Conservation (phyloP, 2,113 vertebrate genomes). For the Dipodomys stephensi region DNA sequence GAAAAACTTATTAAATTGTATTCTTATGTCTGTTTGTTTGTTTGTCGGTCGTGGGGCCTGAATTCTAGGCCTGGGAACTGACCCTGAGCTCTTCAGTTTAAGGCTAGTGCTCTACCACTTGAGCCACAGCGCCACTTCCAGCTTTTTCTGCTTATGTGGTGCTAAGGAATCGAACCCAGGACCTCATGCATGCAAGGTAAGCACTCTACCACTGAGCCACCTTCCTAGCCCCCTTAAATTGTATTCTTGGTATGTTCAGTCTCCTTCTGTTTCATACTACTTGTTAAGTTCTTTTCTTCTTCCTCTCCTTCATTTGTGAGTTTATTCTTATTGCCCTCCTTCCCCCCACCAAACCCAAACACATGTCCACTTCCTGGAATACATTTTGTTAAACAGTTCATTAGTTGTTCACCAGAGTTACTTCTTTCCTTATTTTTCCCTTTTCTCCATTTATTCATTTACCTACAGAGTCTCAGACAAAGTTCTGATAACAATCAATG, state of each 20-base stretch:
- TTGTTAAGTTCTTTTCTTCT: neutral
- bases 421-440: neutral
- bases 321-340: neutral
- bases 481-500: neutral
- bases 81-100: too few species aligned
- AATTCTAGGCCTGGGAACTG: too few species aligned
- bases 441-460: neutral
- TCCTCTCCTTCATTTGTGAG: neutral
- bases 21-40: neutral
- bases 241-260: neutral
- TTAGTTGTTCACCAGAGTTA: too few species aligned
- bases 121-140: too few species aligned
- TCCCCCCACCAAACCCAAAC: neutral
- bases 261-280: neutral
- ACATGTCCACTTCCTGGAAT: too few species aligned
- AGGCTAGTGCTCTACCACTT: too few species aligned
- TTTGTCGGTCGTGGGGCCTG: too few species aligned
- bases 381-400: too few species aligned
- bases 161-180: too few species aligned
- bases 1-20: neutral
- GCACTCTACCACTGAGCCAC: too few species aligned
- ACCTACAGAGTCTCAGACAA: constrained; percentile 1
- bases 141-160: too few species aligned
- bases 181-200: too few species aligned
- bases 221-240: neutral